Evolutionary conservation across 1,140 invertebrate species (phyloP), one percentile per base, ranked within the genome.

Genomic region (Campodea augens): DNA sequence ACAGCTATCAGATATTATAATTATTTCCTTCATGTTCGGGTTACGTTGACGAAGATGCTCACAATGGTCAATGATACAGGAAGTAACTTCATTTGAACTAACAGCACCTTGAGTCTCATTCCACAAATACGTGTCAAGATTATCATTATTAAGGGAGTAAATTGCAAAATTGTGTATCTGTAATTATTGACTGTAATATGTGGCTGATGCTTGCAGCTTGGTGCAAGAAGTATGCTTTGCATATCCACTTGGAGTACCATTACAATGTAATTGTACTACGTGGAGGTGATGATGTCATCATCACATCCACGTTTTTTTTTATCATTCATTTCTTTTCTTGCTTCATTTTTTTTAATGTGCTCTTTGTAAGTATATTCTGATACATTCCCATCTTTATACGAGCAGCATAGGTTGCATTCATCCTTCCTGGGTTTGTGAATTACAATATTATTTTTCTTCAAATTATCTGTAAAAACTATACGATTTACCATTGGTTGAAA

Each of bases 1-100:
- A 22, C 15, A 41, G 15, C 39, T 21, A 41, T 41, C 15, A 18
- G 39, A 41, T n/a, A 41, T 41, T 13, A 41, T n/a, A 21, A 41
- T 41, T 18, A 37, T 37, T 19, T 37, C 20, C 20, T 37, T 37
- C n/a, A n/a, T n/a, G n/a, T n/a, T n/a, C n/a, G n/a, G n/a, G n/a
- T n/a, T 19, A 19, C n/a, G 15, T n/a, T 37, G 15, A n/a, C 36
- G 20, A 19, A 37, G 4, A 18, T 37, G 2, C 15, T 32, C 27
- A 10, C 27, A 10, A 32, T 10, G 36, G 2, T 37, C 36, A 3
- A 37, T 37, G 15, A 37, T 37, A 19, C 36, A 37, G 36, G n/a
- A 18, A 18, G 36, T 37, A 19, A 37, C 15, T 37, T 37, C 36
- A 37, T 37, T 37, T 18, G 36, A n/a, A n/a, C n/a, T 18, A 37